phyloP scores from a whole-genome alignment of 2,888 invertebrate genomes.

The Steromphala cineraria region DNA sequence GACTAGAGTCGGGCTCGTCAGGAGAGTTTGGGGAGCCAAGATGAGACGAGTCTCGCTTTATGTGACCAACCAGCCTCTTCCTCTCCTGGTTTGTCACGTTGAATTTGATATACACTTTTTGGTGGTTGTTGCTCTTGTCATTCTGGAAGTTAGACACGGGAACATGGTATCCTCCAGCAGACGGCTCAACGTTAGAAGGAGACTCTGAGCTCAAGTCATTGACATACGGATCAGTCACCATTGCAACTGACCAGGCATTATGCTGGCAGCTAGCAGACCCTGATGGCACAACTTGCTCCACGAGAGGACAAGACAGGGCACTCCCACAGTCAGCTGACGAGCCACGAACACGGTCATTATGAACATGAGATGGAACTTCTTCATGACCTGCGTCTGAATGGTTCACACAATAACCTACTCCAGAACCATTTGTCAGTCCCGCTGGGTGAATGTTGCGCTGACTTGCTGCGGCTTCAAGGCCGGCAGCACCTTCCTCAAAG shows the following conservation, averaged over 20 bases:
- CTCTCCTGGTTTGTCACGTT: slow-evolving; percentile 37
- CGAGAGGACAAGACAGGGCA: neutral
- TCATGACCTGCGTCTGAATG: neutral
- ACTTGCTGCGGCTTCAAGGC: slow-evolving; percentile 20
- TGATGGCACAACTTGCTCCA: neutral
- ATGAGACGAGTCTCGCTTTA: slow-evolving; percentile 12
- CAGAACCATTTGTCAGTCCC: neutral
- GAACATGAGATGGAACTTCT: neutral
- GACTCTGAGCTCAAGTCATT: slow-evolving; percentile 31
- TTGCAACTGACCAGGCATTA: slow-evolving; percentile 3
- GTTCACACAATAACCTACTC: slow-evolving; percentile 18
- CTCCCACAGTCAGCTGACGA: neutral
- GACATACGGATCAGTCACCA: neutral
- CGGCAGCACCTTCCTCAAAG: slow-evolving; percentile 22
- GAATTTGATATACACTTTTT: slow-evolving; percentile 61
- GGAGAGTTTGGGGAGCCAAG: neutral
- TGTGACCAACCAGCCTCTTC: slow-evolving; percentile 13
- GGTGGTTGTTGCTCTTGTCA: slow-evolving; percentile 63
- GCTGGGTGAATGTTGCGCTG: neutral
- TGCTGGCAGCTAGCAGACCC: slow-evolving; percentile 8
- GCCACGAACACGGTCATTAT: neutral
- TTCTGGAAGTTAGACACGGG: slow-evolving; percentile 64
- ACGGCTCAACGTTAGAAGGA: slow-evolving; percentile 13
- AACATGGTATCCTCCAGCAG: slow-evolving; percentile 31
- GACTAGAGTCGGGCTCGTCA: slow-evolving; percentile 18